Percentiles rank a stretch among this genome's conserved stretches.
Conservation (phyloP, 2,888 invertebrate genomes). For the Nemapogon koenigi region DNA sequence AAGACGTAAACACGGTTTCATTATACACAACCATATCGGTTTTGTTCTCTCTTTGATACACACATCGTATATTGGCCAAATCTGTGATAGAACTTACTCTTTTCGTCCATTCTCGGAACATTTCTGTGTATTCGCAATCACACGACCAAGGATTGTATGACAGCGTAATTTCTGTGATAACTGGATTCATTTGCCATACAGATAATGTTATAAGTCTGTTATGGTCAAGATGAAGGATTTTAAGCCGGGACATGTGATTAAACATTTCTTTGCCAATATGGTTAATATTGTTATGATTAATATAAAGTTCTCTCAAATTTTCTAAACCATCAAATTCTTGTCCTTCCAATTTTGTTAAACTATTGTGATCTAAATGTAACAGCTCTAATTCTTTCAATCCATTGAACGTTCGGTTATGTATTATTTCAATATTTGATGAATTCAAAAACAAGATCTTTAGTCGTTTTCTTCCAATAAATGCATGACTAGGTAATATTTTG, state of each 20-base stretch:
- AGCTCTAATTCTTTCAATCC: conserved; percentile 80
- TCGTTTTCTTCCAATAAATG: conserved; percentile 84
- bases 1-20: conserved; percentile 63
- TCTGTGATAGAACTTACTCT: conserved; percentile 72
- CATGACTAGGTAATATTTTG: conserved; percentile 77
- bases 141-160: conserved; percentile 83
- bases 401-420: conserved; percentile 85
- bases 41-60: conserved; percentile 63
- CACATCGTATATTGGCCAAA: conserved; percentile 69
- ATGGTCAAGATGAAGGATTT: conserved; percentile 72
- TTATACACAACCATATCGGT: conserved; percentile 65
- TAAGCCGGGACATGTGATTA: conserved; percentile 67
- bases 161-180: conserved; percentile 70
- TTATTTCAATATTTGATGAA: conserved; percentile 76
- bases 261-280: conserved; percentile 77
- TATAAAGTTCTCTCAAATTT: conserved; percentile 72
- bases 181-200: conserved; percentile 74
- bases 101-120: conserved; percentile 78
- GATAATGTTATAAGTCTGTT: conserved; percentile 73
- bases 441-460: conserved; percentile 79
- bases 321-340: conserved; percentile 83
- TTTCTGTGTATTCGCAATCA: conserved; percentile 80
- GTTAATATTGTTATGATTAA: conserved; percentile 77
- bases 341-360: conserved; percentile 72
- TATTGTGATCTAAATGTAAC: conserved; percentile 78